Percentiles rank a stretch among this genome's conserved stretches.
phyloP scores from a whole-genome alignment of 2,797 vertebrate species.

The Picus viridis region DNA sequence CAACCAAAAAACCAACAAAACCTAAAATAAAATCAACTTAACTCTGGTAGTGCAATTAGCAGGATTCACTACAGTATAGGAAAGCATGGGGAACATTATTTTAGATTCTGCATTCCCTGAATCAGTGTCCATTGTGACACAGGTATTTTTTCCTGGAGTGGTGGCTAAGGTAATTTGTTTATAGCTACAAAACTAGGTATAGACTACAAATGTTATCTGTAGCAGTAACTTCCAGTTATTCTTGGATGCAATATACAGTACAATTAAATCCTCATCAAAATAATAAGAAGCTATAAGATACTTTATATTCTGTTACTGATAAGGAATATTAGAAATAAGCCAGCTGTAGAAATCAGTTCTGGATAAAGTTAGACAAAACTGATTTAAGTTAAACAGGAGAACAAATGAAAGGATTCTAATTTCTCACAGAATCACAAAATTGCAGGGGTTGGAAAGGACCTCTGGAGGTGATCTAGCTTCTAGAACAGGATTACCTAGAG shows the following conservation, averaged over 20 bases:
- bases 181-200: not conserved
- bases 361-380: not conserved
- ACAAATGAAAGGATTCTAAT: not conserved
- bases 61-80: not conserved
- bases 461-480: no score
- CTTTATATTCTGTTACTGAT: not conserved
- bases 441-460: no score
- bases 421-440: no score
- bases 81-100: constrained; percentile 3
- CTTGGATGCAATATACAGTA: not conserved
- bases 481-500: no score
- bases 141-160: not conserved
- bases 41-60: not conserved
- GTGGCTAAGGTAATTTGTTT: not conserved
- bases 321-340: not conserved
- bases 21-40: not conserved
- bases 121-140: not conserved
- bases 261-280: not conserved
- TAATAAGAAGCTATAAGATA: not conserved
- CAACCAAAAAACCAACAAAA: no score
- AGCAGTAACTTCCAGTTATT: not conserved
- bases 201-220: not conserved
- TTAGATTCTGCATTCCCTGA: not conserved
- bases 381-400: not conserved
- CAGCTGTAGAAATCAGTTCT: not conserved